Base-by-base conservation (phyloP, 2,797 vertebrate species). In the Crax fasciolata region DNA sequence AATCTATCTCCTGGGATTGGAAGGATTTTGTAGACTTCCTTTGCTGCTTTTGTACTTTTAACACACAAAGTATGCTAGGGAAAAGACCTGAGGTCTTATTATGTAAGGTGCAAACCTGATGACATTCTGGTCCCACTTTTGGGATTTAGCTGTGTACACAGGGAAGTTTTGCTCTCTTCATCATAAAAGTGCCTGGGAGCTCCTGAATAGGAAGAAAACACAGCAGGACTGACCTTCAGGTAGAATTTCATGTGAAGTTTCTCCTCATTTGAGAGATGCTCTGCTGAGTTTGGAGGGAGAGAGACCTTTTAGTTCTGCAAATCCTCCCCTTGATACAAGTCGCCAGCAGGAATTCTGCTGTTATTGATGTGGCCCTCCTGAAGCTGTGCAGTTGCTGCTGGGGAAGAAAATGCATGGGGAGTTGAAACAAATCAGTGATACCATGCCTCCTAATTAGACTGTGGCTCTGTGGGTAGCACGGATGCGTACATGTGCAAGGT, bases 151-250 rank as follows among this genome's bases (percentile, higher is more conserved):
- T 66, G 32, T 85, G 32, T 55, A n/a, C 23, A 23, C 27, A 25
- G 68, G 43, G 52, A 87, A 51, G 12, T 66, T 72, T 62, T 72
- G 4, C 49, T 91, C 16, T 6, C 25, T 84, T 89, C 24, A 7
- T 67, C 0, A 1, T 38, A 73, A 66, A 74, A 94, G 63, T 76
- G 43, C 51, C 32, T 0, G 0, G 48, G 63, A 94, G 70, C 55
- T 93, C 19, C 41, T 75, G 32, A 48, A 51, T 35, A 74, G 81
- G 79, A 91, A 66, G 76, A 78, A 75, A 86, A 77, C 58, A 24
- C 71, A 65, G 72, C 49, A 84, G 66, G 73, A 59, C 30, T 94
- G 88, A 89, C 88, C 89, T 96, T 95, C 66, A 79, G 77, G 59
- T 18, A 63, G 65, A 81, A 73, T 82, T 90, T 84, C 39, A 11